A percentile compares a stretch with the other conserved stretches of the same genome.
Conservation (phyloP, 2,888 invertebrate genomes). For the Tetranychus truncatus region DNA sequence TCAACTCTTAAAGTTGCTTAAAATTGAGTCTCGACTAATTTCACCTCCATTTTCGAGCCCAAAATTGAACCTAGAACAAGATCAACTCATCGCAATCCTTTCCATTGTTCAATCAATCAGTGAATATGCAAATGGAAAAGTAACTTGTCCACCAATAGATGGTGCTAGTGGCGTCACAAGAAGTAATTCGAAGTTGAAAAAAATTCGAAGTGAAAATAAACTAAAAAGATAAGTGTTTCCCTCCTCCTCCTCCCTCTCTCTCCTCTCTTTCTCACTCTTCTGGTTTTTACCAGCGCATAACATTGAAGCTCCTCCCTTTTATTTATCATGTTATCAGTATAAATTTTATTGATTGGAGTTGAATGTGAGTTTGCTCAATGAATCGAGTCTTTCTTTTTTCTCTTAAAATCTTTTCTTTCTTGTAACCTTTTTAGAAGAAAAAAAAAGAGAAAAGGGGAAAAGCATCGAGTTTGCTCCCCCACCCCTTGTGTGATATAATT, state of each 20-base stretch:
- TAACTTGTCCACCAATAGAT: background rate
- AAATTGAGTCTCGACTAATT: too few species aligned
- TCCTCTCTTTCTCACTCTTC: background rate
- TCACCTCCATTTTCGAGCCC: too few species aligned
- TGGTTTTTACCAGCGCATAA: background rate
- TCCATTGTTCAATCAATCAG: too few species aligned
- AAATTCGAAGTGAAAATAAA: background rate
- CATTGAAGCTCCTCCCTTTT: background rate
- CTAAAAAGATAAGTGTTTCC: background rate
- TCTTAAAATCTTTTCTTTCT: background rate
- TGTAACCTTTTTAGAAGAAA: background rate
- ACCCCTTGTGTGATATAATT: too few species aligned
- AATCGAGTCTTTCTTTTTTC: background rate
- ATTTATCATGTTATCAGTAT: background rate
- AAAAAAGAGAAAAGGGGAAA: background rate
- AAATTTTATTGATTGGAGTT: slow-evolving; percentile 1
- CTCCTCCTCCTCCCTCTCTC: background rate
- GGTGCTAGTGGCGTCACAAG: background rate
- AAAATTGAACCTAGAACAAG: too few species aligned
- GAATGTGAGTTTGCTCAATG: background rate
- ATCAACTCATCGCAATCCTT: too few species aligned
- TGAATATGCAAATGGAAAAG: background rate
- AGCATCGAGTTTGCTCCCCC: background rate
- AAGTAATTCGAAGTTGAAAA: background rate
- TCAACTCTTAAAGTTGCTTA: too few species aligned